Evolutionary conservation across 2,888 invertebrate genomes (phyloP).

Genomic region (Embidobia sp.): DNA sequence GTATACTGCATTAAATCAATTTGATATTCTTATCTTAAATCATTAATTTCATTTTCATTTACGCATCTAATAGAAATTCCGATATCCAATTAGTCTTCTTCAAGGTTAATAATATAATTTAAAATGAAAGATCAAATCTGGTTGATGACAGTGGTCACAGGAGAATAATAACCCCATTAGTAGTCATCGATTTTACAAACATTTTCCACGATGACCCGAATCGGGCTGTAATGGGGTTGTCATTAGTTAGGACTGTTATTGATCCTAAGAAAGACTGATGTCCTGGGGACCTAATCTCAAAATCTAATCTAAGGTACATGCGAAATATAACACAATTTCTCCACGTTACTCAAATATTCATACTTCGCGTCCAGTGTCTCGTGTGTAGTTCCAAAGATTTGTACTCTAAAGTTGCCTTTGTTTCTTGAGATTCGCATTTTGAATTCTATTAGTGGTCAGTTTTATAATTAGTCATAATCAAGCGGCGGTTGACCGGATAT

Average conservation of each 20-base stretch:
- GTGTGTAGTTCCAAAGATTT: conserved; percentile 5
- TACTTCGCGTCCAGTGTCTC: conserved; percentile 21
- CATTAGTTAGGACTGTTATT: conserved; percentile 44
- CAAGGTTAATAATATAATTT: conserved; percentile 28
- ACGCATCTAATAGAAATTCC: conserved; percentile 1
- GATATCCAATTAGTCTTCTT: conserved; percentile 20
- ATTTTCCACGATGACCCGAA: conserved; percentile 46
- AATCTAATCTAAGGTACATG: conserved; percentile 30
- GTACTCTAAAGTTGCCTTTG: not conserved
- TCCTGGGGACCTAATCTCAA: conserved; percentile 33
- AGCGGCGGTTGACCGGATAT: too few relatives aligned
- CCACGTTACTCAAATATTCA: conserved; percentile 35
- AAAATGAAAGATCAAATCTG: conserved; percentile 38
- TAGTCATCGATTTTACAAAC: conserved; percentile 46
- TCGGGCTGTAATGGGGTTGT: conserved; percentile 32
- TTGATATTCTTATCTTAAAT: not conserved
- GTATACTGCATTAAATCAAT: too few relatives aligned
- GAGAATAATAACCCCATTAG: conserved; percentile 45
- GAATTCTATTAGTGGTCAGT: too few relatives aligned
- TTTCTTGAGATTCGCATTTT: too few relatives aligned
- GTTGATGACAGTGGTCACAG: conserved; percentile 23
- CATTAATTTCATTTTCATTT: not conserved
- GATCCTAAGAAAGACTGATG: conserved; percentile 48
- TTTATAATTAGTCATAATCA: too few relatives aligned
- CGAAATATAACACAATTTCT: conserved; percentile 28